Base-by-base conservation (phyloP, 2,888 invertebrate genomes). In the Apocheima hispidaria region DNA sequence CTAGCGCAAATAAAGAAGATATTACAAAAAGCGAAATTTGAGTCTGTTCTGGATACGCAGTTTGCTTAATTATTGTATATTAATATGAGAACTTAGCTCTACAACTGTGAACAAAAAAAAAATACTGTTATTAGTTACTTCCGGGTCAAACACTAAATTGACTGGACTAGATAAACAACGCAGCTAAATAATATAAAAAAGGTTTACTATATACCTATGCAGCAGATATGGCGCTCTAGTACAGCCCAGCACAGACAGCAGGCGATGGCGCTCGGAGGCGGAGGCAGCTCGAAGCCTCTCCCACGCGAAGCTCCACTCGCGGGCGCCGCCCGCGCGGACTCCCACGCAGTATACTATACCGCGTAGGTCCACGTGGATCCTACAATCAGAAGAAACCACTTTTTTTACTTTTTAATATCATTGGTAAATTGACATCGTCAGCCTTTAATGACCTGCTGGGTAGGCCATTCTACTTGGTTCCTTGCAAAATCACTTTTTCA, bases 261-360 rank as follows among this genome's bases (percentile, higher is more conserved):
- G 87, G 7, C 96, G 91, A 69, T 96, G 96, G 72, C 97, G 95
- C 82, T 98, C 98, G 0, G 96, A 95, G 0, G 97, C 97, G 0
- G 97, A 95, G 66, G 97, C 95, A 3, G 94, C 94, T 35, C 94
- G 82, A 81, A 97, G 98, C 28, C 96, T 93, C 46, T 96, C 93
- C 95, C 97, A 98, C 0, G 96, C 96, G 82, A 98, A 98, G 66
- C 96, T 94, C 98, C 98, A 99, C 79, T 98, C 98, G 0, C 94
- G 92, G 68, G 96, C 95, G 0, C 96, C 96, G 0, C 98, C 98
- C 9, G 96, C 94, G 57, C 95, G 94, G 6, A 99, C 95, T 0
- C 97, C 98, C 1, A 96, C 95, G 79, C 98, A 98, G 86, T 98
- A 98, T 0, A 98, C 96, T 0, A 96, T 95, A 23, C 94, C 94